phyloP scores from a whole-genome alignment of 1,140 invertebrate species.

The Reticulitermes speratus region DNA sequence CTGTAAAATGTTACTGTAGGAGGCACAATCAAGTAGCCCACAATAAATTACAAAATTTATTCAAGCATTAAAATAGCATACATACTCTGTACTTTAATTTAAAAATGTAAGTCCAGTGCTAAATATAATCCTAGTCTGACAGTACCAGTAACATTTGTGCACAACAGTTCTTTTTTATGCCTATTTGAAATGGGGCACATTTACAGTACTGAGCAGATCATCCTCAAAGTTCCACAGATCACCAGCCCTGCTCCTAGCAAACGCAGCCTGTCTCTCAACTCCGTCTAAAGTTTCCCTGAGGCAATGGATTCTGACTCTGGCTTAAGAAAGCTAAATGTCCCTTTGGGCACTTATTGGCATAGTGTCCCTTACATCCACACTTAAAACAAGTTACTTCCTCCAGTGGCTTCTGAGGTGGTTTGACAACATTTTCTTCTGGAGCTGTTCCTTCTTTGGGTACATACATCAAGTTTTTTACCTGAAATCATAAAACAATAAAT shows the following conservation, averaged over 20 bases:
- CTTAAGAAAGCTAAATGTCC: slow-evolving; percentile 94
- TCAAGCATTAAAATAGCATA: background rate
- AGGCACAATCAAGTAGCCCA: too few relatives aligned
- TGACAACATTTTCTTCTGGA: slow-evolving; percentile 28
- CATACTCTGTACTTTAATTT: background rate
- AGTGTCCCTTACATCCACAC: slow-evolving; percentile 98
- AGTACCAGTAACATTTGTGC: too few relatives aligned
- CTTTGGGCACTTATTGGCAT: slow-evolving; percentile 98
- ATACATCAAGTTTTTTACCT: slow-evolving; percentile 31
- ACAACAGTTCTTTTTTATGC: too few relatives aligned
- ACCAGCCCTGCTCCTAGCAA: background rate
- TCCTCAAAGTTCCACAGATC: too few relatives aligned
- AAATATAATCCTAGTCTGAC: too few relatives aligned
- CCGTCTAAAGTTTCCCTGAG: slow-evolving; percentile 27
- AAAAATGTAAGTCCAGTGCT: background rate
- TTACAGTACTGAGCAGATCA: too few relatives aligned
- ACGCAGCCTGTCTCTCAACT: background rate
- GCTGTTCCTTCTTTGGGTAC: slow-evolving; percentile 25
- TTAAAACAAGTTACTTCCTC: slow-evolving; percentile 97
- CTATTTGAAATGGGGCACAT: too few relatives aligned
- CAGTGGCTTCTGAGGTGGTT: slow-evolving; percentile 68
- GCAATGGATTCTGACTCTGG: slow-evolving; percentile 45
- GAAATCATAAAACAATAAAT: slow-evolving; percentile 14
- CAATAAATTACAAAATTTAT: background rate
- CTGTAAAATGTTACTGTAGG: too few relatives aligned